Conservation (phyloP, 64 coral and sea anemone genomes). For the Pocillopora damicornis region DNA sequence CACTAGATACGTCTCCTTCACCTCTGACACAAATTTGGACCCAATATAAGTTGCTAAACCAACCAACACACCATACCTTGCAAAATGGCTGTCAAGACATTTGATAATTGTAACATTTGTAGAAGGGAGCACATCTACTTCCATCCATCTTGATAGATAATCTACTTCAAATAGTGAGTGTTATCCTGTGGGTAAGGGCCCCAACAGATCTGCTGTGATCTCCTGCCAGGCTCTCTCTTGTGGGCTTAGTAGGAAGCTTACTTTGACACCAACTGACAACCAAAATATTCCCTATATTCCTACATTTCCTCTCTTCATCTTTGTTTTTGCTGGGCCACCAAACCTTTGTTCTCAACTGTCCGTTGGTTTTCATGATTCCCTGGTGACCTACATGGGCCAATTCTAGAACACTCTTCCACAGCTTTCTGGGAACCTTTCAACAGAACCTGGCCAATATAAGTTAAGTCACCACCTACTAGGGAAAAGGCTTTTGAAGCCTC, state of each 20-base stretch:
- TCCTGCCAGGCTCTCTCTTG: background rate
- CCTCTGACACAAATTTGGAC: background rate
- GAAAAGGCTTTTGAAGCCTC: conserved; percentile 19
- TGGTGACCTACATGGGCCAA: conserved; percentile 37
- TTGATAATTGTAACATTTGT: conserved; percentile 21
- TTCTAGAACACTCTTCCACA: background rate
- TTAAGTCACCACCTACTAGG: conserved; percentile 21
- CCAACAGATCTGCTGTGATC: background rate
- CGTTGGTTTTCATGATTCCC: conserved; percentile 38
- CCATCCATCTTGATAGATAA: conserved; percentile 50
- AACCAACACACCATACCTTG: conserved; percentile 18
- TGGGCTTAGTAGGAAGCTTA: background rate
- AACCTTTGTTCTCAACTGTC: conserved; percentile 35
- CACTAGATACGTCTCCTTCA: conserved; percentile 14
- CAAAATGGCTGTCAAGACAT: conserved; percentile 21
- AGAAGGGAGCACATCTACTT: conserved; percentile 19
- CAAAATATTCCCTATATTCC: background rate
- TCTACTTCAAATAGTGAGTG: conserved; percentile 33
- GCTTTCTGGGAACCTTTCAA: conserved; percentile 1
- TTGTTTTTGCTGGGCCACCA: conserved; percentile 39
- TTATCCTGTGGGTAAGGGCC: conserved; percentile 51
- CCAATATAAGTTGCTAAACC: conserved; percentile 26
- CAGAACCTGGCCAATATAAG: conserved; percentile 36
- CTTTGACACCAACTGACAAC: background rate
- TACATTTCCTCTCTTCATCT: conserved; percentile 21